Conservation (phyloP, 2,888 invertebrate genomes). For the Campoplex capitator region DNA sequence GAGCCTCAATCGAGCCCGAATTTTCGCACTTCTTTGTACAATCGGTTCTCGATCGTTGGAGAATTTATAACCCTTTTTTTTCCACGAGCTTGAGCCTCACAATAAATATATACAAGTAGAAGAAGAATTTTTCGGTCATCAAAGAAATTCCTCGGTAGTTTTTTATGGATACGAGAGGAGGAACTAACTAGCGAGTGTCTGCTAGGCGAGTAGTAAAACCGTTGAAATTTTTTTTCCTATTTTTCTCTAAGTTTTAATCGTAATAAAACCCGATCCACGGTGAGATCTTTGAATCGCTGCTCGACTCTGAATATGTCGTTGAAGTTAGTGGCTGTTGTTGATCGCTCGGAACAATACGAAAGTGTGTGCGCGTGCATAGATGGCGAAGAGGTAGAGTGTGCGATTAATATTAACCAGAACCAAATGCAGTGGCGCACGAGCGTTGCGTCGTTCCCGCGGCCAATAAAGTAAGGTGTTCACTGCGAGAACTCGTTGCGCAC, state of each 20-base stretch:
- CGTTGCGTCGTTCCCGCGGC: constrained; percentile 62
- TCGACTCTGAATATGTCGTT: not conserved
- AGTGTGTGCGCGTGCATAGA: constrained; percentile 1
- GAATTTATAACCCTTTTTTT: constrained; percentile 40
- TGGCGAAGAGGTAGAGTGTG: constrained; percentile 10
- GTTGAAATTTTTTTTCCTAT: constrained; percentile 5
- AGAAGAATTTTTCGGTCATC: constrained; percentile 46
- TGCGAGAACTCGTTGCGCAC: constrained; percentile 43
- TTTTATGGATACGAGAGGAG: constrained; percentile 43
- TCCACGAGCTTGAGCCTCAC: constrained; percentile 1
- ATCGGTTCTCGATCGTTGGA: constrained; percentile 38
- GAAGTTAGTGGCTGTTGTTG: constrained; percentile 30
- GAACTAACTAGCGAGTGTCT: constrained; percentile 32
- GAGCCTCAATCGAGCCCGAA: constrained; percentile 9
- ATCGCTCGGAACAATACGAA: constrained; percentile 16
- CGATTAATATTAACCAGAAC: constrained; percentile 50
- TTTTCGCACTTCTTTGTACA: constrained; percentile 32
- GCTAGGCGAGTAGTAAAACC: constrained; percentile 60
- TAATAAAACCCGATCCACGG: constrained; percentile 43
- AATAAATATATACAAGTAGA: not conserved
- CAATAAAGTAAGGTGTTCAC: constrained; percentile 65
- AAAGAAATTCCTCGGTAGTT: constrained; percentile 48
- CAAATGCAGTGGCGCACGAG: constrained; percentile 24
- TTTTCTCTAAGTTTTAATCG: constrained; percentile 36
- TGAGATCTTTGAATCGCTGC: constrained; percentile 1